These are phyloP conservation scores for Amblyjoppa proteus DNA, from an alignment of 2,888 invertebrate genomes.

Conservation along the genomic window DNA sequence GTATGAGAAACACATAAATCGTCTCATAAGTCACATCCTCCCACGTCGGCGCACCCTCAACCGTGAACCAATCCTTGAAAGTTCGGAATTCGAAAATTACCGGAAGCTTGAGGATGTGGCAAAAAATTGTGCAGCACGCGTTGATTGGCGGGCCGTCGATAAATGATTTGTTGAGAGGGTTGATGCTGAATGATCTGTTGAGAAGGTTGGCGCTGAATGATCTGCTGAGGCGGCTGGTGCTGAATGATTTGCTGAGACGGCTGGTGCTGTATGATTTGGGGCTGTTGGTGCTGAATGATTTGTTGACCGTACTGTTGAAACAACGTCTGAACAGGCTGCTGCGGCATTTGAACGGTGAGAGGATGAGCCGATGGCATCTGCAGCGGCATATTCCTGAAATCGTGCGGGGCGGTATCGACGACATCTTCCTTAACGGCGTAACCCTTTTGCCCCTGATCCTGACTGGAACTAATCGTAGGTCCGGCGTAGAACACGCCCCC, in stretches of 20 bases:
- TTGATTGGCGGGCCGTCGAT: conserved; percentile 20
- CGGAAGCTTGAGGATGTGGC: conserved; percentile 38
- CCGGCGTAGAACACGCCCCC: conserved; percentile 7
- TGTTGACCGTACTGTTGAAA: conserved; percentile 4
- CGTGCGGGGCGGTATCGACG: conserved; percentile 72
- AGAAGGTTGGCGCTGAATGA: conserved; percentile 33
- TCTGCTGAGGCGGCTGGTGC: neutral
- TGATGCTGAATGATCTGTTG: conserved; percentile 22
- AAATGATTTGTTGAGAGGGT: conserved; percentile 14
- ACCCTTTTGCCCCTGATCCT: conserved; percentile 66
- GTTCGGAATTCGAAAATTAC: conserved; percentile 43
- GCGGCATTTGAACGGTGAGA: conserved; percentile 11
- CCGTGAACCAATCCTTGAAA: conserved; percentile 41
- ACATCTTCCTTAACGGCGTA: conserved; percentile 79
- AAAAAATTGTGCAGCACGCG: conserved; percentile 49
- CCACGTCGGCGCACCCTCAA: neutral
- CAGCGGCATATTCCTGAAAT: conserved; percentile 73
- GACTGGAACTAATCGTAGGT: neutral
- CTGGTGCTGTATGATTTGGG: conserved; percentile 12
- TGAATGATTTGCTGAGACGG: conserved; percentile 19
- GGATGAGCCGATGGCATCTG: conserved; percentile 62
- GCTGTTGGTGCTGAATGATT: neutral
- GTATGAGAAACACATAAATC: conserved; percentile 17
- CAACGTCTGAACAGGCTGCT: conserved; percentile 28
- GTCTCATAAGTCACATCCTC: neutral